Evolutionary conservation across 1,140 invertebrate genomes (phyloP).

Genomic region (Drosophila rufa): DNA sequence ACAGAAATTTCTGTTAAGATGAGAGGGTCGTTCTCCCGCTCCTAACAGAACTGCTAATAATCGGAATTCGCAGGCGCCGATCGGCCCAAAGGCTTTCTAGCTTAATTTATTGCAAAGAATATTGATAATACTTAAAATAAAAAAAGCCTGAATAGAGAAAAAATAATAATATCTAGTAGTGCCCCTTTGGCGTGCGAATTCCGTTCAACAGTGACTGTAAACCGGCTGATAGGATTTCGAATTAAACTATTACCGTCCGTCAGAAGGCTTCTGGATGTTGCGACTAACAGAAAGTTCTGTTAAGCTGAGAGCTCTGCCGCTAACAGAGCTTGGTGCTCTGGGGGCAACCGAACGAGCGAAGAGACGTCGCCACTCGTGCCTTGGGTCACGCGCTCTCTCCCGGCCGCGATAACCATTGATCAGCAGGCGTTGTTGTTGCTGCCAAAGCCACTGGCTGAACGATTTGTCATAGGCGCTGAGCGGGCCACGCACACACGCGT

Average conservation of each 20-base stretch:
- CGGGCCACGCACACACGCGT: constrained; percentile 62
- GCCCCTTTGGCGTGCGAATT: not conserved
- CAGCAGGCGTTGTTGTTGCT: constrained; percentile 29
- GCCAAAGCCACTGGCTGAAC: constrained; percentile 46
- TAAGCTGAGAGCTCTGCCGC: not conserved
- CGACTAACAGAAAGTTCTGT: not conserved
- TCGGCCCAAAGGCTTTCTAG: not conserved
- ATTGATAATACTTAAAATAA: not conserved
- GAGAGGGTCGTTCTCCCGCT: not conserved
- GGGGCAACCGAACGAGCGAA: not conserved
- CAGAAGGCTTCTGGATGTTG: not conserved
- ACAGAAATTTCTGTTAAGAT: constrained; percentile 9
- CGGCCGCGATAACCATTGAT: constrained; percentile 29
- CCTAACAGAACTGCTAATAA: constrained; percentile 8
- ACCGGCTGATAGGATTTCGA: not conserved
- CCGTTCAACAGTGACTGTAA: not conserved
- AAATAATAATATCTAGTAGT: not conserved
- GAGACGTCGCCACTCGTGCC: constrained; percentile 19
- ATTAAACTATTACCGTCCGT: not conserved
- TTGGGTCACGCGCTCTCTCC: constrained; percentile 58
- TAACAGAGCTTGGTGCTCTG: constrained; percentile 5
- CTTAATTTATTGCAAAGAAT: not conserved
- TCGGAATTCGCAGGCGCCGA: constrained; percentile 6
- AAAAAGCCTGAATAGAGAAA: no score
- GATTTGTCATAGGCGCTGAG: constrained; percentile 62